phyloP scores from a whole-genome alignment of 37 sponge, comb jelly and placozoan species.

The Amphimedon queenslandica region DNA sequence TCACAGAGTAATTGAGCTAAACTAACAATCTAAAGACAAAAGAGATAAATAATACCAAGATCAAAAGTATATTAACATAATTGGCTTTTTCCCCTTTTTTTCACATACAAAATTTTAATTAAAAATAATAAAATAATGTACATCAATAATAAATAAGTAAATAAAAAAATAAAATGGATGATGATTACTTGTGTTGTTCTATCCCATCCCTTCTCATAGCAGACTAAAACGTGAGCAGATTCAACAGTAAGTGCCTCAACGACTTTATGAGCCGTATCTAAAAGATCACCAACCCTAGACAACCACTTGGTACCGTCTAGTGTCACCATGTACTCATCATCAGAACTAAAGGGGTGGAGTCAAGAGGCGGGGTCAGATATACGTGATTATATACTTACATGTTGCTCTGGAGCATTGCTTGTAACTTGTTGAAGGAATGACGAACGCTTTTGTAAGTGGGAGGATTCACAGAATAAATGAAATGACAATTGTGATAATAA shows the following conservation, averaged over 20 bases:
- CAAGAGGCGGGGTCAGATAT: neutral
- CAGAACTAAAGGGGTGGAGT: conserved; percentile 17
- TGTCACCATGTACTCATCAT: conserved; percentile 56
- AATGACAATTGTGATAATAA: conserved; percentile 76
- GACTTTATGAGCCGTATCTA: conserved; percentile 45
- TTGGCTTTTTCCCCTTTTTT: too few species aligned
- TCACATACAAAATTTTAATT: too few species aligned
- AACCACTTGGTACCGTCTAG: conserved; percentile 81
- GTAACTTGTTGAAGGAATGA: conserved; percentile 62
- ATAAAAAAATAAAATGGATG: neutral
- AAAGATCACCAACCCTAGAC: conserved; percentile 52
- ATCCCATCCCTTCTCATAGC: conserved; percentile 86
- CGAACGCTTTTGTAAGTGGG: conserved; percentile 65
- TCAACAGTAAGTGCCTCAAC: conserved; percentile 22
- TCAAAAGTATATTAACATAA: too few species aligned
- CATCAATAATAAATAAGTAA: neutral
- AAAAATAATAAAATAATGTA: neutral
- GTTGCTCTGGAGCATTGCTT: conserved; percentile 61
- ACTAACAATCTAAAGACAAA: conserved; percentile 84
- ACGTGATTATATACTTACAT: conserved; percentile 30
- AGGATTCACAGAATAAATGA: conserved; percentile 38
- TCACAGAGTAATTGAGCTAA: conserved; percentile 83
- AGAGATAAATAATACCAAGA: too few species aligned
- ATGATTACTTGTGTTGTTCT: conserved; percentile 81
- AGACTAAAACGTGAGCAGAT: conserved; percentile 62